phyloP scores from a whole-genome alignment of 2,113 vertebrate genomes.

The Pachypanchax playfairii region DNA sequence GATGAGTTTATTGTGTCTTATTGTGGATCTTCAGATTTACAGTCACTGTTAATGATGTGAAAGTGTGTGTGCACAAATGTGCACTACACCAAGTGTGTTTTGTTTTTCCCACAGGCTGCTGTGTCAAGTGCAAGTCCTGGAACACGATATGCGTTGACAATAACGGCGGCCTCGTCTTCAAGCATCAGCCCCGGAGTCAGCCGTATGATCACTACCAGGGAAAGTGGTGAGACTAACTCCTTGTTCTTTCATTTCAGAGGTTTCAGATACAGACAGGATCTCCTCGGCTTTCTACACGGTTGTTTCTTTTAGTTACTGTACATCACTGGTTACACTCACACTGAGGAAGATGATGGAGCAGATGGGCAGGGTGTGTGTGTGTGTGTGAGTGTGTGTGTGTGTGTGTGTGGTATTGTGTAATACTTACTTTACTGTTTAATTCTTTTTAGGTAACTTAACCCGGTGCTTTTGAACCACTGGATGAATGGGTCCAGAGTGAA shows the following conservation, averaged over 20 bases:
- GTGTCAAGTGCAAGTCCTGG: constrained; percentile 80
- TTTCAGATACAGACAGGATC: constrained; percentile 14
- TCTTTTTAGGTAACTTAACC: constrained; percentile 70
- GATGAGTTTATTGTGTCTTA: too few species aligned
- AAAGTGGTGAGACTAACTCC: constrained; percentile 84
- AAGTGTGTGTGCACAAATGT: neutral
- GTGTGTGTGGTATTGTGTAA: constrained; percentile 20
- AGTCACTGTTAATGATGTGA: neutral
- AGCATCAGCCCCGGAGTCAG: constrained; percentile 86
- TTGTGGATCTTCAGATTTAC: neutral
- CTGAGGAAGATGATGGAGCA: constrained; percentile 1
- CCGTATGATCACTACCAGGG: constrained; percentile 84
- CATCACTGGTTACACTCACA: neutral
- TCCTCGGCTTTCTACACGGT: constrained; percentile 28
- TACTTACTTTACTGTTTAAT: constrained; percentile 51
- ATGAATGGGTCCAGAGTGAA: constrained; percentile 72
- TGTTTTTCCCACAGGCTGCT: constrained; percentile 78
- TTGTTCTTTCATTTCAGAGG: neutral
- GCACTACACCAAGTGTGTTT: constrained; percentile 6
- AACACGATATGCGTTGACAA: constrained; percentile 81
- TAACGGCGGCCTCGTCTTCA: constrained; percentile 86
- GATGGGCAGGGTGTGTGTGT: constrained; percentile 10
- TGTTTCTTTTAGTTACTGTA: constrained; percentile 23
- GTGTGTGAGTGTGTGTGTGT: neutral
- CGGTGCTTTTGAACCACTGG: constrained; percentile 63